Evolutionary conservation across 2,113 vertebrate genomes (phyloP), one percentile per base, ranked within the genome.

Genomic region (Rhynchomys soricoides): DNA sequence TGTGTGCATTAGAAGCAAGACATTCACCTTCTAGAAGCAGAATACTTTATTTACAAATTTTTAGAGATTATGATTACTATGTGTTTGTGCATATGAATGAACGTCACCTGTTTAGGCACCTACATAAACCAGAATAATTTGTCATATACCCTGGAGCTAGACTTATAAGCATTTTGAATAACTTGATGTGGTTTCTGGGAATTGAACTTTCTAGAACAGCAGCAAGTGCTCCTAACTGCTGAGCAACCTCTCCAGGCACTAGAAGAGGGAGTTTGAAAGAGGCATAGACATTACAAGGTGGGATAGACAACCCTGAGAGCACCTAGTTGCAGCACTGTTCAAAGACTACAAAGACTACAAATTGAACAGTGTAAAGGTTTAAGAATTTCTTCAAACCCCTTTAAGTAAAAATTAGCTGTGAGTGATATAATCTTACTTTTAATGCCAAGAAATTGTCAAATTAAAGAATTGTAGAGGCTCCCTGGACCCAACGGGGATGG

Each of bases 371-470:
- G 45, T 26, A 78, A 94, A 92, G 15, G 7, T 88, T 68, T 0
- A 40, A 70, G 86, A 7, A 59, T 31, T 62, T 79, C 24, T 66
- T 59, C 71, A 94, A 96, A 79, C 4, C 10, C 12, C 40, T 86
- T 52, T 95, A 71, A 88, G 71, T 66, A 96, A 88, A 96, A 79
- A 62, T n/a, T 74, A 90, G 34, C 50, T 8, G 22, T 19, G 4
- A 75, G 31, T 90, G 2, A 83, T 71, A n/a, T n/a, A n/a, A n/a
- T n/a, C n/a, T n/a, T n/a, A n/a, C n/a, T n/a, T n/a, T n/a, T n/a
- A n/a, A n/a, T n/a, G n/a, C n/a, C n/a, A n/a, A n/a, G n/a, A n/a
- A n/a, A n/a, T n/a, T n/a, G n/a, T n/a, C n/a, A n/a, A n/a, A n/a
- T n/a, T n/a, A n/a, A n/a, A n/a, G n/a, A n/a, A n/a, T n/a, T n/a